These are phyloP conservation scores for Myodes glareolus DNA, from an alignment of 2,113 vertebrate genomes.

Conservation along the genomic window DNA sequence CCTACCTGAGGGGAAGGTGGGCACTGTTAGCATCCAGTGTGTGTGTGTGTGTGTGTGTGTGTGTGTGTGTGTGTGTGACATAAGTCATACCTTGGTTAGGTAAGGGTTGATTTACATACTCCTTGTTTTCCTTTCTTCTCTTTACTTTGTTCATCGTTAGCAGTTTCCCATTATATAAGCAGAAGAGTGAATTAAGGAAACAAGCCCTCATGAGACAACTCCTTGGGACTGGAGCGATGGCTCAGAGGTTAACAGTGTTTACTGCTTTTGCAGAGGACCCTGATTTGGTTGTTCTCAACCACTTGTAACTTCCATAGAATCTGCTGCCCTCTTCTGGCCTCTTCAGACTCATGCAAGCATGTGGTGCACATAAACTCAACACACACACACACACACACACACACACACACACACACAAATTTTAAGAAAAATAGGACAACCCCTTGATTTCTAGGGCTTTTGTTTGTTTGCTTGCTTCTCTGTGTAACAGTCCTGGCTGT, in stretches of 20 bases:
- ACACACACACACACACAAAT: neutral
- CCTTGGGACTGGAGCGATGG: neutral
- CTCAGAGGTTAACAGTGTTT: neutral
- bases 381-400: neutral
- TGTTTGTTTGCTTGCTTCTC: neutral
- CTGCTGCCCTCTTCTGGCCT: neutral
- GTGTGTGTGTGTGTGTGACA: too few species aligned
- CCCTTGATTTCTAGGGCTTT: neutral
- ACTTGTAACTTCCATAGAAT: neutral
- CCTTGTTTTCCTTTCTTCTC: neutral
- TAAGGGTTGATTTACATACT: neutral
- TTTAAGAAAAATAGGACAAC: neutral
- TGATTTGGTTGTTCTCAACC: neutral
- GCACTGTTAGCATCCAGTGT: neutral
- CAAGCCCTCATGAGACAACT: neutral
- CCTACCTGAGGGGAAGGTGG: neutral
- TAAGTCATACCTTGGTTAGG: neutral
- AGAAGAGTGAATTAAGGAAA: neutral
- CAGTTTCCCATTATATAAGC: neutral
- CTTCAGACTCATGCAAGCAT: neutral
- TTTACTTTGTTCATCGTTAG: neutral
- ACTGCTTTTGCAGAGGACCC: neutral
- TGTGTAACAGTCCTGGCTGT: neutral
- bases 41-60: too few species aligned
- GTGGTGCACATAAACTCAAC: neutral